A percentile compares a stretch with the other conserved stretches of the same genome.
Conservation (phyloP, 2,797 vertebrate species). For the Lindbergichthys nudifrons region DNA sequence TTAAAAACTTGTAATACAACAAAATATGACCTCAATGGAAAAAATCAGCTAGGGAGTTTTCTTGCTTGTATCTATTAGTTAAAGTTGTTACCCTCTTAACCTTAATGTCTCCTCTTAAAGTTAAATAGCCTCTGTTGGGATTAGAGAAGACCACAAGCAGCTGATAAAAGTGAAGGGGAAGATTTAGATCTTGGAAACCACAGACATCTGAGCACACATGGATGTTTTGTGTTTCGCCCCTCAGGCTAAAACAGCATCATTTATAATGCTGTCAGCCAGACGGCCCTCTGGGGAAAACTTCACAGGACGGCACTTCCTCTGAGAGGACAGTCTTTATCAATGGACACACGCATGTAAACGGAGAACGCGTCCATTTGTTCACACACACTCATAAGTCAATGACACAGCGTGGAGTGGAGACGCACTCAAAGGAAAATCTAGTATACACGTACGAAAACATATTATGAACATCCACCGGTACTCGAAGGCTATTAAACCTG, state of each 20-base stretch:
- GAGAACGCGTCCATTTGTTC: constrained; percentile 20
- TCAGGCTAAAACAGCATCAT: constrained; percentile 63
- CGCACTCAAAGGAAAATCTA: neutral
- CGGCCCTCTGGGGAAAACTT: constrained; percentile 48
- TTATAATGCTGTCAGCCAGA: constrained; percentile 68
- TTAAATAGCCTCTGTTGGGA: constrained; percentile 21
- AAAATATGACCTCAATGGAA: no score
- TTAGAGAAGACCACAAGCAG: constrained; percentile 30
- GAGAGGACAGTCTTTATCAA: constrained; percentile 59
- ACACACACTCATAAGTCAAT: neutral
- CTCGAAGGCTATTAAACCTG: neutral
- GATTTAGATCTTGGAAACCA: constrained; percentile 44
- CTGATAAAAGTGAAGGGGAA: constrained; percentile 33
- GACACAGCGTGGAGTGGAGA: neutral
- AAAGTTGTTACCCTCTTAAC: no score
- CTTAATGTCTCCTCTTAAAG: constrained; percentile 14
- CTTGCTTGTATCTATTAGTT: no score
- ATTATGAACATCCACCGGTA: neutral
- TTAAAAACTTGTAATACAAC: no score
- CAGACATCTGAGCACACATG: constrained; percentile 44
- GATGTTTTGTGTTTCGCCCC: constrained; percentile 47
- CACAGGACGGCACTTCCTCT: constrained; percentile 52
- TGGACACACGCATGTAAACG: constrained; percentile 29
- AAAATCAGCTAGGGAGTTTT: no score
- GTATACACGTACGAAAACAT: neutral